These are phyloP conservation scores for Euzophera pinguis DNA, from an alignment of 2,888 invertebrate genomes.

Conservation along the genomic window DNA sequence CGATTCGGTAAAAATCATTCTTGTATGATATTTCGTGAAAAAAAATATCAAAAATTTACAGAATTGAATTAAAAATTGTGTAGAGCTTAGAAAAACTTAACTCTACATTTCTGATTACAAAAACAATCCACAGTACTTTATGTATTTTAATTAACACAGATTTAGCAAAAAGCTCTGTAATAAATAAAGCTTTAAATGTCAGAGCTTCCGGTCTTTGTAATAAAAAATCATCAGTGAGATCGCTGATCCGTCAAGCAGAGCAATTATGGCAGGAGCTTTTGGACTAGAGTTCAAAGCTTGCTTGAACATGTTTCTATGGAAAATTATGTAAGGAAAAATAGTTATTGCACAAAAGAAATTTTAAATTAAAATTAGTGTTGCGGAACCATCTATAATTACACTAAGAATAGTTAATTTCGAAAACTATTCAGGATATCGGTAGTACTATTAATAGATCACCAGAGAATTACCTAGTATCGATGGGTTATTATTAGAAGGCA, in stretches of 20 bases:
- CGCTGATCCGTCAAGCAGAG: constrained; percentile 7
- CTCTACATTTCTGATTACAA: not conserved
- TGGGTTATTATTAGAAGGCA: too few relatives aligned
- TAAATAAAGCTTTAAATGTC: constrained; percentile 1
- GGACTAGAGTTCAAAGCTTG: not conserved
- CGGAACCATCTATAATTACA: too few relatives aligned
- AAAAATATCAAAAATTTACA: too few relatives aligned
- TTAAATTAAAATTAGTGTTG: too few relatives aligned
- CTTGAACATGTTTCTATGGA: not conserved
- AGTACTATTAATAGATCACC: too few relatives aligned
- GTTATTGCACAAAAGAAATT: not conserved
- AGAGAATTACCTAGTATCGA: too few relatives aligned
- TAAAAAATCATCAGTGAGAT: not conserved
- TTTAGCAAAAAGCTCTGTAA: not conserved
- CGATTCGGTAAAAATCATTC: too few relatives aligned
- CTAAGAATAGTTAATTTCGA: too few relatives aligned
- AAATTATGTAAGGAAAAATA: not conserved
- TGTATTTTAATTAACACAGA: not conserved
- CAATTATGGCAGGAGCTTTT: constrained; percentile 5
- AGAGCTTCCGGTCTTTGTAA: not conserved
- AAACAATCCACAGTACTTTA: not conserved
- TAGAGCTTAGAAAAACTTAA: too few relatives aligned
- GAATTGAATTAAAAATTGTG: too few relatives aligned
- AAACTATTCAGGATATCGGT: too few relatives aligned
- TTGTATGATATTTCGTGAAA: too few relatives aligned